A percentile compares a stretch with the other conserved stretches of the same genome.
phyloP scores from a whole-genome alignment of 53 echinoderm and acorn worm species.

The Mesocentrotus franciscanus region DNA sequence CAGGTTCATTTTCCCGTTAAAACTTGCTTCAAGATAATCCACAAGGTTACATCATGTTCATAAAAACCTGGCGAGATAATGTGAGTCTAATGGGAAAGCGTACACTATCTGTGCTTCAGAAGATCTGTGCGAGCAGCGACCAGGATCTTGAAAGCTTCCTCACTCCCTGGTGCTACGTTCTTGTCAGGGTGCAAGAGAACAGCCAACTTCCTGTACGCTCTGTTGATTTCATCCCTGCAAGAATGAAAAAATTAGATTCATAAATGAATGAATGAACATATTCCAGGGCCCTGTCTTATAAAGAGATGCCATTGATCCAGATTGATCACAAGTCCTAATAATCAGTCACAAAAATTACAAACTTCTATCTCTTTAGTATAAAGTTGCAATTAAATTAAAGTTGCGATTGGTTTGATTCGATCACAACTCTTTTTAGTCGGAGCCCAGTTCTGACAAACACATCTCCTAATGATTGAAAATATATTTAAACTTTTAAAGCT shows the following conservation, averaged over 20 bases:
- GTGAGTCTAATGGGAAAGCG: not conserved
- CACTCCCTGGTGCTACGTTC: conserved; percentile 94
- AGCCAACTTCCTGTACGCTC: conserved; percentile 88
- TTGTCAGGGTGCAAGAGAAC: conserved; percentile 96
- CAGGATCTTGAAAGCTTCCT: conserved; percentile 97
- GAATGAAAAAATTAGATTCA: not conserved
- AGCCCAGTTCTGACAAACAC: no score
- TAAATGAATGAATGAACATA: not conserved
- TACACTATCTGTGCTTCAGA: conserved; percentile 80
- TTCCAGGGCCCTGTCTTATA: not conserved
- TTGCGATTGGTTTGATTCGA: no score
- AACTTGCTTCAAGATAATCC: not conserved
- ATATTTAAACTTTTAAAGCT: no score
- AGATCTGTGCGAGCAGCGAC: conserved; percentile 88
- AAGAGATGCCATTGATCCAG: no score
- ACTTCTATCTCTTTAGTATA: no score
- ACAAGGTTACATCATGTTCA: not conserved
- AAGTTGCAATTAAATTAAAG: no score
- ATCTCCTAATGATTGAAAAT: no score
- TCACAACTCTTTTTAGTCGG: no score
- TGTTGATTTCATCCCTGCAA: conserved; percentile 91
- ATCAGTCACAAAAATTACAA: no score
- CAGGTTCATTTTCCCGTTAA: not conserved
- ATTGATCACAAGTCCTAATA: no score
- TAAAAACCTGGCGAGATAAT: not conserved